Conservation (phyloP, 2,113 vertebrate species). For the Paracanthobrama guichenoti region DNA sequence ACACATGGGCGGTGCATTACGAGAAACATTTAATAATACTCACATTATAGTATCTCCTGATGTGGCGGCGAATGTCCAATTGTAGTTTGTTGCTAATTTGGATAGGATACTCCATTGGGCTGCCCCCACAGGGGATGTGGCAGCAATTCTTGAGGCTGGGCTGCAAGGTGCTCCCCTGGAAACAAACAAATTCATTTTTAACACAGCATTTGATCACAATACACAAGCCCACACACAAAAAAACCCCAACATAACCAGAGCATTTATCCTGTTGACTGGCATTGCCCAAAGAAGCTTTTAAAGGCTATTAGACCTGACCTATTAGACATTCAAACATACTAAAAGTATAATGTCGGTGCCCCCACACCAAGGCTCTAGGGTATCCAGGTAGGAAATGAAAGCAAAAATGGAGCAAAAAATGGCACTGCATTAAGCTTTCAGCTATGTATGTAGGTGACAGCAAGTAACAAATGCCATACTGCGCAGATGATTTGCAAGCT, state of each 20-base stretch:
- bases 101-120: slow-evolving; percentile 70
- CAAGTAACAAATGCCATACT: slow-evolving; percentile 60
- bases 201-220: slow-evolving; percentile 6
- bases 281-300: slow-evolving; percentile 19
- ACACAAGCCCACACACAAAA: not conserved
- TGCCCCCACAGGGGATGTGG: slow-evolving; percentile 79
- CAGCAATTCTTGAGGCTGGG: slow-evolving; percentile 87
- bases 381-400: slow-evolving; percentile 6
- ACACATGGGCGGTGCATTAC: not conserved
- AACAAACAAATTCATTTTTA: slow-evolving; percentile 41
- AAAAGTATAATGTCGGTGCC: slow-evolving; percentile 16
- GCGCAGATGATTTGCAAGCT: slow-evolving; percentile 15
- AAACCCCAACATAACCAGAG: not conserved
- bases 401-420: not conserved
- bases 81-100: slow-evolving; percentile 89
- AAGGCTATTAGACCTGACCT: slow-evolving; percentile 10
- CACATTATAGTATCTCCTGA: slow-evolving; percentile 90
- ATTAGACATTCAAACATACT: slow-evolving; percentile 17
- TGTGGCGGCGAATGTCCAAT: slow-evolving; percentile 84
- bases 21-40: slow-evolving; percentile 69
- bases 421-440: slow-evolving; percentile 45
- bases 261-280: slow-evolving; percentile 36
- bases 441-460: slow-evolving; percentile 59
- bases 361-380: not conserved
- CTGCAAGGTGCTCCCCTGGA: slow-evolving; percentile 81